Evolutionary conservation across 1,140 invertebrate genomes (phyloP), one percentile per base, ranked within the genome.

Genomic region (Copidosoma floridanum): DNA sequence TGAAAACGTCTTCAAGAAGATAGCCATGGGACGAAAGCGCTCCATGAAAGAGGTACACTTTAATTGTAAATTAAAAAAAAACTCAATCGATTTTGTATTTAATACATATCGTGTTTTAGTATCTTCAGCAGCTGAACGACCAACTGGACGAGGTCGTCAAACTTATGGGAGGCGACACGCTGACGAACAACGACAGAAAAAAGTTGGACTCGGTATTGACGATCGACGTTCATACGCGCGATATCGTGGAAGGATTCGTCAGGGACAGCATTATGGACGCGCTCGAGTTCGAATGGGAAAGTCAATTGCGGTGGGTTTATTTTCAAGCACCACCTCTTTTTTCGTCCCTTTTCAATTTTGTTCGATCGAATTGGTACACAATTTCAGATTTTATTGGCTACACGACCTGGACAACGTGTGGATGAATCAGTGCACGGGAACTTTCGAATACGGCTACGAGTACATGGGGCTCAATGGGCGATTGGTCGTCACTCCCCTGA

Each of bases 381-480:
- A n/a, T n/a, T n/a, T n/a, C 35, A 81, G 92, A 63, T 96, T 95
- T 79, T 96, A 95, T 73, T 96, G 93, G 93, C 78, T 89, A 2
- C 91, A 89, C 70, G 83, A 87, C 63, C 80, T 88, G 26, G 92
- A 95, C 73, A 91, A 93, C 66, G 73, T 95, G 4, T 85, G 87
- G 72, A 86, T 95, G 7, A 81, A 87, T 44, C 94, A 96, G 69
- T 96, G 93, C 72, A 92, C 90, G 1, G 92, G 91, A 32, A 75
- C 81, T 23, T 95, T 96, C 73, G 88, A 93, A 56, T 96, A 95
- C 71, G 93, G 93, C 14, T 96, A 95, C 69, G 94, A 96, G 73
- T 96, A 95, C 70, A 95, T 95, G 92, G 94, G 94, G 0, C 79
- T 95, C 1, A 95, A 94, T 78, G 92, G 91, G 2, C 84, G 93